phyloP scores from a whole-genome alignment of 1,140 invertebrate genomes.

The Yoshiicerus persimilis region DNA sequence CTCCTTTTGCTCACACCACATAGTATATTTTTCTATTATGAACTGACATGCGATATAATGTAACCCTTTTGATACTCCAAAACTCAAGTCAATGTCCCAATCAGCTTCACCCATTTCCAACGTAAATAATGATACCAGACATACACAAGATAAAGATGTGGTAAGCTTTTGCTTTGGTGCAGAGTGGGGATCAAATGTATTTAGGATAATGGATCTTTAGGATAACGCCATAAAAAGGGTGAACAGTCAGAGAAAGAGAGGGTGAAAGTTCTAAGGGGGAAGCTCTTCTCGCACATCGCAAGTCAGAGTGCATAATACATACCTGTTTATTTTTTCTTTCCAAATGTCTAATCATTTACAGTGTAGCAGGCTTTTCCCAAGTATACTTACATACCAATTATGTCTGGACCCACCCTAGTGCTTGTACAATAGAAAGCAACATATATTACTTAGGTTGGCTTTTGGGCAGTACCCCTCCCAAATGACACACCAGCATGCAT shows the following conservation, averaged over 20 bases:
- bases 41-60: neutral
- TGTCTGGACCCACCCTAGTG: neutral
- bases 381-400: neutral
- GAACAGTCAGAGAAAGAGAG: neutral
- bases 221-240: neutral
- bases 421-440: neutral
- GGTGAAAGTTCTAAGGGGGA: neutral
- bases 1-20: constrained; percentile 4
- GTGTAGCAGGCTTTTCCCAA: neutral
- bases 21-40: neutral
- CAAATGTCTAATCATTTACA: neutral
- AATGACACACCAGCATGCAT: neutral
- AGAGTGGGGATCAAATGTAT: neutral
- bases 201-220: constrained; percentile 12
- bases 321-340: neutral
- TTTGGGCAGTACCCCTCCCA: neutral
- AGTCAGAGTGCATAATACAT: neutral
- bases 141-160: neutral
- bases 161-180: neutral
- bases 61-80: neutral
- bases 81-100: neutral
- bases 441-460: neutral
- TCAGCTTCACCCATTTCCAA: neutral
- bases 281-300: neutral
- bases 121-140: neutral